Conservation (phyloP, 2,113 vertebrate species). For the Ranitomeya variabilis region DNA sequence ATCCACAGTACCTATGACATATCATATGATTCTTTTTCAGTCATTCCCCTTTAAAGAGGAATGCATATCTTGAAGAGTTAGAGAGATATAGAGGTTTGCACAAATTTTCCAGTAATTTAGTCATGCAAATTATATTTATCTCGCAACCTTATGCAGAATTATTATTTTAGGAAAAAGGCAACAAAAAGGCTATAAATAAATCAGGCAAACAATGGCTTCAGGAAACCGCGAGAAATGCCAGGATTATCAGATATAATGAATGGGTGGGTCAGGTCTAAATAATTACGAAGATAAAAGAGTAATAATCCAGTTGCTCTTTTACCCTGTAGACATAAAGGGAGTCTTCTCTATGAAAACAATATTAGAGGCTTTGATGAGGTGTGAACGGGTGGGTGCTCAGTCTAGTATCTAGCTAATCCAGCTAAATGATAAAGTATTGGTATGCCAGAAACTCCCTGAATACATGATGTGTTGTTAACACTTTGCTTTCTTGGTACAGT, state of each 20-base stretch:
- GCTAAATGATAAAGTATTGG: conserved; percentile 23
- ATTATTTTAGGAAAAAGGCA: conserved; percentile 6
- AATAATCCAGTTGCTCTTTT: conserved; percentile 16
- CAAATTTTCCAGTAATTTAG: neutral
- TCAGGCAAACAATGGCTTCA: conserved; percentile 1
- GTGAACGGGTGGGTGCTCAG: conserved; percentile 21
- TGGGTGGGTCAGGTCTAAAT: conserved; percentile 30
- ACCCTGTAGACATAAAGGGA: conserved; percentile 28
- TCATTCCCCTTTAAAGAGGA: neutral
- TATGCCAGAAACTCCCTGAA: conserved; percentile 1
- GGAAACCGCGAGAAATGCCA: conserved; percentile 13
- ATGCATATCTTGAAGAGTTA: neutral
- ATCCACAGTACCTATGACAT: too few species aligned
- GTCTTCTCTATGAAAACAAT: conserved; percentile 19
- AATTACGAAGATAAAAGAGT: conserved; percentile 38
- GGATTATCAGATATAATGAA: conserved; percentile 31
- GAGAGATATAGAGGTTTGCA: neutral
- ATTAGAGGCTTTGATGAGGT: conserved; percentile 19
- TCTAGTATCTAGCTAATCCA: conserved; percentile 18
- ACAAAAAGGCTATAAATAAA: neutral
- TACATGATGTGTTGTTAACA: neutral
- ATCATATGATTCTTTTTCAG: too few species aligned
- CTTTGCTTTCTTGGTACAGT: neutral
- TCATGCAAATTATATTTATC: neutral
- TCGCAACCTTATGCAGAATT: neutral